Conservation (phyloP, 2,113 vertebrate genomes). For the Cyrtonyx montezumae region DNA sequence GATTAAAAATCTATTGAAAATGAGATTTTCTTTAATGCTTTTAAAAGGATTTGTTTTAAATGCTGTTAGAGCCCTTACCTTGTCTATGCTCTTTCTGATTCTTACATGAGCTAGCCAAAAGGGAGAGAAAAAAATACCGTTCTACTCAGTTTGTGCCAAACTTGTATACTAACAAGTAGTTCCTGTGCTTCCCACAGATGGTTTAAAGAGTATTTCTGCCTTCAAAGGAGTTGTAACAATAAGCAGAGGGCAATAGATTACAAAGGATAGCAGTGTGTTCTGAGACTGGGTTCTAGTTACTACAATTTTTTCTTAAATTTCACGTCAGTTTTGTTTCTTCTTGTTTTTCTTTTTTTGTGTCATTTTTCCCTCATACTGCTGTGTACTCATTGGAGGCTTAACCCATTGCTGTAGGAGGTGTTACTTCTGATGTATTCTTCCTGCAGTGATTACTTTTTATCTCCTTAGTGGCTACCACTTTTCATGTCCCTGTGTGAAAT, state of each 20-base stretch:
- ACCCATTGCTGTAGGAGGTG: background rate
- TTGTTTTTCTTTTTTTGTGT: rapidly evolving
- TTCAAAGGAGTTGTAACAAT: background rate
- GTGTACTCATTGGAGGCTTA: background rate
- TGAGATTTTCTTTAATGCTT: background rate
- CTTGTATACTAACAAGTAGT: background rate
- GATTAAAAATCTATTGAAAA: conserved; percentile 38
- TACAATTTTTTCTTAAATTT: background rate
- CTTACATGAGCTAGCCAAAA: background rate
- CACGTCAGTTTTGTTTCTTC: background rate
- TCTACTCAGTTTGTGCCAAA: conserved; percentile 11
- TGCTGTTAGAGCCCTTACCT: conserved; percentile 2
- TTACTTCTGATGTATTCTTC: background rate
- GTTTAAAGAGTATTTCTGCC: background rate
- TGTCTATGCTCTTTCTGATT: background rate
- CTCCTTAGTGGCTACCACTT: conserved; percentile 7
- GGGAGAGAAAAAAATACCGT: background rate
- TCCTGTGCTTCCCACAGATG: background rate
- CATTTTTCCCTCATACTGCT: background rate
- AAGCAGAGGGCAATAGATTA: background rate
- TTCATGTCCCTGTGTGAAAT: conserved; percentile 21
- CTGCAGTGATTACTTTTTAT: conserved; percentile 1
- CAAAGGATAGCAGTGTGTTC: background rate
- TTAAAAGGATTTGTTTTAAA: conserved; percentile 14
- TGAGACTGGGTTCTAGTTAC: background rate